Percentiles rank a stretch among this genome's conserved stretches.
Evolutionary conservation across 2,888 invertebrate genomes (phyloP).

Genomic region (Lasiommata megera): DNA sequence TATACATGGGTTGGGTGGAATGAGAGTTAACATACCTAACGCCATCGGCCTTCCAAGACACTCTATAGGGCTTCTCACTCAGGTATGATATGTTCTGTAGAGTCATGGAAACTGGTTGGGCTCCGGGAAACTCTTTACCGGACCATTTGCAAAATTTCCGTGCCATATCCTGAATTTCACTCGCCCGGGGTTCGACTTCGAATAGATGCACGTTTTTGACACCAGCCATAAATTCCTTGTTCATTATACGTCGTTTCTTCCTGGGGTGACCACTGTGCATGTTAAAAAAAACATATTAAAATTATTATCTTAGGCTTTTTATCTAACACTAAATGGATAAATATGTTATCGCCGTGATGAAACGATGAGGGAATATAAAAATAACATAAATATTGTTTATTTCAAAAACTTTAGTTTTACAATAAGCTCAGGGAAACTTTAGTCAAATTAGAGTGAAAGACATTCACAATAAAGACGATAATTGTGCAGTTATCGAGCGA

Average conservation of each 20-base stretch:
- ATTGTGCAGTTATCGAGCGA: no score
- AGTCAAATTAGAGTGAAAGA: no score
- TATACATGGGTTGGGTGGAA: not conserved
- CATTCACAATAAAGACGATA: no score
- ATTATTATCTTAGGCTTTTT: no score
- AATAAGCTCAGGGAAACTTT: no score
- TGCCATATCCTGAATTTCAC: constrained; percentile 85
- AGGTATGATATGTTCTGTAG: constrained; percentile 88
- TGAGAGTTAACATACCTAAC: constrained; percentile 82
- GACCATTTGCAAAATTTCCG: constrained; percentile 92
- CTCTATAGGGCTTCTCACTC: constrained; percentile 91
- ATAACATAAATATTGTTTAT: no score
- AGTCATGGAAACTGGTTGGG: constrained; percentile 99
- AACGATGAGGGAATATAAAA: no score
- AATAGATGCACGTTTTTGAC: constrained; percentile 89
- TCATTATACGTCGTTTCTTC: constrained; percentile 40
- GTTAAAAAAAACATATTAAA: not conserved
- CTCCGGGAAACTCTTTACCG: constrained; percentile 93
- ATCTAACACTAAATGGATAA: no score
- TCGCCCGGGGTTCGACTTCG: constrained; percentile 80
- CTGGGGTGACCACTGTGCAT: not conserved
- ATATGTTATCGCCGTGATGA: no score
- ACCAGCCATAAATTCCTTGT: constrained; percentile 93
- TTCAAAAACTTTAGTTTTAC: no score
- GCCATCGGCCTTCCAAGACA: constrained; percentile 99